These are phyloP conservation scores for Sebastes steindachneri DNA, from an alignment of 2,797 vertebrate species.

Conservation along the genomic window DNA sequence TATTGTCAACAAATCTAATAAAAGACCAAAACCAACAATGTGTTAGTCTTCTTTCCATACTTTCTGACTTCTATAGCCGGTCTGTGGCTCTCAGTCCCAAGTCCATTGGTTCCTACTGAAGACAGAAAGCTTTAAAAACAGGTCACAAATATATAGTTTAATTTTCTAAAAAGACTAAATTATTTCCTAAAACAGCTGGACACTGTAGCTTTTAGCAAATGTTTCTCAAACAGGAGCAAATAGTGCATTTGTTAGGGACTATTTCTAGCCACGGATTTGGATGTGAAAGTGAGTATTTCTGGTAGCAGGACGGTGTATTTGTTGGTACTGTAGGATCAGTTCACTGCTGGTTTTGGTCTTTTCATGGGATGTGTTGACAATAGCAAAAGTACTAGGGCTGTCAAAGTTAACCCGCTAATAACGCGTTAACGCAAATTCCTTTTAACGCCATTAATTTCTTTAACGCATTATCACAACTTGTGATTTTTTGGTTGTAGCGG, in stretches of 20 bases:
- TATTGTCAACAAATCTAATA: not conserved
- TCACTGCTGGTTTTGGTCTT: not conserved
- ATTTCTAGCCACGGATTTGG: not conserved
- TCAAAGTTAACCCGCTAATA: too few species aligned
- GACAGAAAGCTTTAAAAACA: not conserved
- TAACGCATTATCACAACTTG: too few species aligned
- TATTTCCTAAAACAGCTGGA: not conserved
- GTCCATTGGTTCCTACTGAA: not conserved
- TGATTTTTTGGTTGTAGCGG: too few species aligned
- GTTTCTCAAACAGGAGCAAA: not conserved
- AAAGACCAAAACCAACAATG: not conserved
- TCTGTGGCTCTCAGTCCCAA: not conserved
- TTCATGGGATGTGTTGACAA: not conserved
- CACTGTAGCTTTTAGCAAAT: not conserved
- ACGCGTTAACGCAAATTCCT: too few species aligned
- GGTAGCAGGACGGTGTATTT: not conserved
- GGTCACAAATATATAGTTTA: not conserved
- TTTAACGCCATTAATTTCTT: too few species aligned
- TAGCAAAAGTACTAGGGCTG: too few species aligned
- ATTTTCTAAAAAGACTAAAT: not conserved
- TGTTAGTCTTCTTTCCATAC: not conserved
- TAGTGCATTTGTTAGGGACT: not conserved
- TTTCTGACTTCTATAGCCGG: not conserved
- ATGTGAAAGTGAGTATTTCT: not conserved
- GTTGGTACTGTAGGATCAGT: not conserved